A percentile compares a stretch with the other conserved stretches of the same genome.
These are phyloP conservation scores for Neolamprologus cancellatus DNA, from an alignment of 2,113 vertebrate species.

Conservation along the genomic window DNA sequence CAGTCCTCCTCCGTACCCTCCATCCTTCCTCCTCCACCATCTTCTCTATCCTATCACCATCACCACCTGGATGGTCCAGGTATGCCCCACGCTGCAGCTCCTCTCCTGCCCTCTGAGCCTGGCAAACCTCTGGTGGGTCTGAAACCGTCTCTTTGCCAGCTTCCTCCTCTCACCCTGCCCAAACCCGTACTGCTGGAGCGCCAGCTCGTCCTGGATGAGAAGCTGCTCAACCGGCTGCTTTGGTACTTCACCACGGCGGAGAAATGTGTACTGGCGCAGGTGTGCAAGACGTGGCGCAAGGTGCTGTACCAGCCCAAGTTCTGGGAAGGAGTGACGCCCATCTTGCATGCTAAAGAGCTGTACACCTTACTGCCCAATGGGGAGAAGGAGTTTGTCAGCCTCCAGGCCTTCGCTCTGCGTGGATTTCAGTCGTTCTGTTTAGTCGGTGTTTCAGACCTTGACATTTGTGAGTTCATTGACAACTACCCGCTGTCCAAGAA, in stretches of 20 bases:
- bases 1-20: conserved; percentile 90
- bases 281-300: conserved; percentile 93
- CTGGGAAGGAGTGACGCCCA: conserved; percentile 92
- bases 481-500: conserved; percentile 98
- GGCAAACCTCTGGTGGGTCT: conserved; percentile 62
- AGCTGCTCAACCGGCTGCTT: conserved; percentile 93
- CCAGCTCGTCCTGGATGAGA: conserved; percentile 88
- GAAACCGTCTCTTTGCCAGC: conserved; percentile 70
- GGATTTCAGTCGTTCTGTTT: conserved; percentile 96
- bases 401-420: conserved; percentile 90
- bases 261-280: conserved; percentile 92
- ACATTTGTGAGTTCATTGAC: conserved; percentile 99
- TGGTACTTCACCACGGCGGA: conserved; percentile 96
- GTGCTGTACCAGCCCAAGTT: conserved; percentile 99
- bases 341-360: conserved; percentile 96
- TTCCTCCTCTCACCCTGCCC: conserved; percentile 57
- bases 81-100: conserved; percentile 72
- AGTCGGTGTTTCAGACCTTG: conserved; percentile 96
- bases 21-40: conserved; percentile 77
- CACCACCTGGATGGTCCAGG: conserved; percentile 72
- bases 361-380: conserved; percentile 85
- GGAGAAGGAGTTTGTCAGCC: conserved; percentile 95
- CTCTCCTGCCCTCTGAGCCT: conserved; percentile 72
- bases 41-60: conserved; percentile 76
- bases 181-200: conserved; percentile 79